These are phyloP conservation scores for Steatocranus sp. DNA, from an alignment of 2,797 vertebrate genomes.

Conservation along the genomic window DNA sequence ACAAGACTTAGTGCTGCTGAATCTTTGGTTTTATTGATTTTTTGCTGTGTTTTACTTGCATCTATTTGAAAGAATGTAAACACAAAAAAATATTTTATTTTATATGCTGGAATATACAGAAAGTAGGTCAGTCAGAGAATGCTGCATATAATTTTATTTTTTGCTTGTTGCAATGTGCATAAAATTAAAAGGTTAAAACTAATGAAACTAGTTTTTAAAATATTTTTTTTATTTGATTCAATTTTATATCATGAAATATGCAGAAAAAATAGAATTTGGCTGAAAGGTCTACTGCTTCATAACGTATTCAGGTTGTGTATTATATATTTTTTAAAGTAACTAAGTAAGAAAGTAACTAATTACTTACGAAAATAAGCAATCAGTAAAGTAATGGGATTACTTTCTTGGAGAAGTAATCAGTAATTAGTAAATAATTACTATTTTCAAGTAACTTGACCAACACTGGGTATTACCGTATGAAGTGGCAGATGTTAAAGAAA, in stretches of 20 bases:
- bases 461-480: background rate
- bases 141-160: background rate
- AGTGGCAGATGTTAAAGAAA: background rate
- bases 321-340: fast-evolving
- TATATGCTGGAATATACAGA: no score
- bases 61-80: no score
- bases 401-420: background rate
- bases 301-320: background rate
- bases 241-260: background rate
- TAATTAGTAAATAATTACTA: background rate
- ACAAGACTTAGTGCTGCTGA: no score
- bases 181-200: background rate
- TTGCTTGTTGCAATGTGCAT: background rate
- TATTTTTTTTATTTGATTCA: background rate
- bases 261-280: background rate
- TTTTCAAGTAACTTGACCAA: background rate
- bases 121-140: background rate
- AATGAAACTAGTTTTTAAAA: background rate
- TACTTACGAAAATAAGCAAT: background rate
- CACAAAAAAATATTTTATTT: no score
- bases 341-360: background rate
- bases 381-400: background rate
- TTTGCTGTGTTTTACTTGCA: no score
- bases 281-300: background rate
- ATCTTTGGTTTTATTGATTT: no score